These are phyloP conservation scores for Melinopterus prodromus DNA, from an alignment of 2,888 invertebrate genomes.

Conservation along the genomic window DNA sequence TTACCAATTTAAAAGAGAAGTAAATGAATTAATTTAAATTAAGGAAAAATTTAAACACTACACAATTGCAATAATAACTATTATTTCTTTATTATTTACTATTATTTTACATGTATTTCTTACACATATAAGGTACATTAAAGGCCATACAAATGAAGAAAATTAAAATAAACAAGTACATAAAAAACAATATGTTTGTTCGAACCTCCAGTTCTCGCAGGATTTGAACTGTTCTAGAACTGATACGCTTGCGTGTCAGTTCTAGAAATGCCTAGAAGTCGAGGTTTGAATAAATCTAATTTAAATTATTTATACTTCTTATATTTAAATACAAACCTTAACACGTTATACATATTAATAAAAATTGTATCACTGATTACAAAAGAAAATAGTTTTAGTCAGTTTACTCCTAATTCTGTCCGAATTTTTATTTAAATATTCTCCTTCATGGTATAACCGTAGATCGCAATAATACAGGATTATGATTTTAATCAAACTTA, in stretches of 20 bases:
- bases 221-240: not conserved
- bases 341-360: not conserved
- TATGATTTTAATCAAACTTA: slow-evolving; percentile 12
- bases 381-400: too few relatives aligned
- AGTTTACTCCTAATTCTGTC: slow-evolving; percentile 11
- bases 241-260: not conserved
- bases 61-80: not conserved
- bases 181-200: slow-evolving; percentile 4
- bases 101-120: not conserved
- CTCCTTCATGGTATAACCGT: slow-evolving; percentile 15
- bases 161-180: not conserved
- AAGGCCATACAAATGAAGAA: not conserved
- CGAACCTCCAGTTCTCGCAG: not conserved
- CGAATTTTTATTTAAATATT: slow-evolving; percentile 13
- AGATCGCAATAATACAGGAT: slow-evolving; percentile 4
- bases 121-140: not conserved
- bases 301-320: slow-evolving; percentile 4
- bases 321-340: not conserved
- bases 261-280: not conserved
- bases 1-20: not conserved
- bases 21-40: slow-evolving; percentile 4
- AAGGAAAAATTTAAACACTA: not conserved
- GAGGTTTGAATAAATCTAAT: not conserved
- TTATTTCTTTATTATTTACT: slow-evolving; percentile 4
- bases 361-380: too few relatives aligned